Evolutionary conservation across 2,888 invertebrate species (phyloP).

Genomic region (Diadegma fenestrale): DNA sequence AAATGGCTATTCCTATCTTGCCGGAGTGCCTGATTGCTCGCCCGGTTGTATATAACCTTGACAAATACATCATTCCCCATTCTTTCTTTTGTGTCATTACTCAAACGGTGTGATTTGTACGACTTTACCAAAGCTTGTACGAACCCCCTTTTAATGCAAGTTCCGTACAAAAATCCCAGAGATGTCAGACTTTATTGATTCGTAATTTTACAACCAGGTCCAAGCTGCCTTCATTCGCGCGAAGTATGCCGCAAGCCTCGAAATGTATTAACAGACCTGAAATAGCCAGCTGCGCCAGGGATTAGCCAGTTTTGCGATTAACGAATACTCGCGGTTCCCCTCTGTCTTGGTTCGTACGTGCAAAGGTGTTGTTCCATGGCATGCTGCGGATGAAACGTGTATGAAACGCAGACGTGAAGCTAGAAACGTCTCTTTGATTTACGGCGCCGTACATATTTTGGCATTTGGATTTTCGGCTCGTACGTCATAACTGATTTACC

Average conservation of each 20-base stretch:
- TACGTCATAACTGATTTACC: constrained; percentile 72
- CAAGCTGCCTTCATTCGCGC: background rate
- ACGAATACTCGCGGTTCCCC: constrained; percentile 77
- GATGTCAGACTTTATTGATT: background rate
- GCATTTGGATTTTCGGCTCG: constrained; percentile 75
- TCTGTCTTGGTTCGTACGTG: constrained; percentile 15
- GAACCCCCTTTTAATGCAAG: background rate
- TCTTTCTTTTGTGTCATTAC: constrained; percentile 17
- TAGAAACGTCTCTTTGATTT: constrained; percentile 72
- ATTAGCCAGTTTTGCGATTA: constrained; percentile 83
- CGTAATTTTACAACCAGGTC: constrained; percentile 26
- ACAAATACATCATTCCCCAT: constrained; percentile 23
- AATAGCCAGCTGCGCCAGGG: constrained; percentile 80
- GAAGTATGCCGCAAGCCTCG: constrained; percentile 19
- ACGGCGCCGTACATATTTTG: constrained; percentile 75
- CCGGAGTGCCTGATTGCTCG: constrained; percentile 21
- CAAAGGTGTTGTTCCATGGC: constrained; percentile 32
- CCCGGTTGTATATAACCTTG: background rate
- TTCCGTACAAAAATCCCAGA: background rate
- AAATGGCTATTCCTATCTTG: constrained; percentile 46
- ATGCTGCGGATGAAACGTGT: constrained; percentile 61
- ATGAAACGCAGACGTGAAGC: constrained; percentile 48
- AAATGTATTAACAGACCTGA: constrained; percentile 52
- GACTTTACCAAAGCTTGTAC: background rate
- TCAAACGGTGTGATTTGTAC: background rate